Conservation (phyloP, 2,797 vertebrate species). For the Pachyuromys duprasi region DNA sequence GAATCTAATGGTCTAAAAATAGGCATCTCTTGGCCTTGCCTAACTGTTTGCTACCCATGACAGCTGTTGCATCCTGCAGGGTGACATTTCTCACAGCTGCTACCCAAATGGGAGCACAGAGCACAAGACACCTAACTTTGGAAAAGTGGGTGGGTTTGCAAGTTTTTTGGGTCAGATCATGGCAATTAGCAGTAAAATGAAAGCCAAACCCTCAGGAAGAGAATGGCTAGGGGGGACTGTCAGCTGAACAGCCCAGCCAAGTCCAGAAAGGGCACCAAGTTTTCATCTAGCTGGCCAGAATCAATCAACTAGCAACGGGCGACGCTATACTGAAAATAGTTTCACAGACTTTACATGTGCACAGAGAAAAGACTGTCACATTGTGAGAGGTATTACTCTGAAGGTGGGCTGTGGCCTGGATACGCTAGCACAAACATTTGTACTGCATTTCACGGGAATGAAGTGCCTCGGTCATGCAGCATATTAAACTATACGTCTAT, state of each 20-base stretch:
- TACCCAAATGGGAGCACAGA: not conserved
- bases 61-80: not conserved
- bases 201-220: not conserved
- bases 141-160: not conserved
- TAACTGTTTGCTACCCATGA: conserved; percentile 11
- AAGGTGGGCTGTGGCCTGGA: not conserved
- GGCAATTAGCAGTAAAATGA: not conserved
- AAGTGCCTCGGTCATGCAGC: not conserved
- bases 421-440: not conserved
- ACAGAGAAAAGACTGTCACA: not conserved
- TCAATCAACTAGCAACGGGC: not conserved
- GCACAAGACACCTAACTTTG: conserved; percentile 41
- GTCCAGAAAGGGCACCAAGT: not conserved
- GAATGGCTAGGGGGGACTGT: not conserved
- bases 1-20: conserved; percentile 45
- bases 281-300: not conserved
- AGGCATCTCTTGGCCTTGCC: not conserved
- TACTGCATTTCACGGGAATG: not conserved
- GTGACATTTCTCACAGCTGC: conserved; percentile 54
- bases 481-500: not conserved
- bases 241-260: not conserved
- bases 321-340: not conserved
- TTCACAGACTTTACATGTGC: not conserved
- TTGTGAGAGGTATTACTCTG: not conserved
- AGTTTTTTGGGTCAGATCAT: not conserved